Evolutionary conservation across 2,888 invertebrate species (phyloP).

Genomic region (Lithophane leautieri): DNA sequence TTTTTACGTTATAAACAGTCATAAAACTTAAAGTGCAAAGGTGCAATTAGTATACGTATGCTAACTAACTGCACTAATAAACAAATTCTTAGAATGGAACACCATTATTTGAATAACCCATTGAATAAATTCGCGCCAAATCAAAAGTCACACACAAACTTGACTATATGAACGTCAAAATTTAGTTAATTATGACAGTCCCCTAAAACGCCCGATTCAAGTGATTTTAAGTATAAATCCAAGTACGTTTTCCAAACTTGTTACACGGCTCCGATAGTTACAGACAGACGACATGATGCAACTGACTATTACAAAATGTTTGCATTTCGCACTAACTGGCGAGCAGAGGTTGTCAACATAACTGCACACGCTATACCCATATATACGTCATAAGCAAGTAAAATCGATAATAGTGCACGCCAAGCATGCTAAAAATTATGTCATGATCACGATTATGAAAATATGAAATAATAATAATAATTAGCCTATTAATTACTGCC

Average conservation of each 20-base stretch:
- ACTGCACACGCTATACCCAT: conserved; percentile 14
- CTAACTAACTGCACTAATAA: conserved; percentile 1
- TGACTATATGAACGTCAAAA: background rate
- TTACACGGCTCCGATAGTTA: conserved; percentile 40
- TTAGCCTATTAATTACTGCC: too few relatives aligned
- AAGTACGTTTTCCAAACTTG: conserved; percentile 43
- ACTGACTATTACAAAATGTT: conserved; percentile 57
- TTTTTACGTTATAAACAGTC: background rate
- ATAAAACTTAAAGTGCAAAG: conserved; percentile 1
- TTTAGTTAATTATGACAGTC: background rate
- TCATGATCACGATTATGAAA: background rate
- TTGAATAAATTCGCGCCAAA: background rate
- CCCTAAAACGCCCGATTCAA: background rate
- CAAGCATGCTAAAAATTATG: background rate
- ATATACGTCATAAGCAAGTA: background rate
- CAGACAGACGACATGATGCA: conserved; percentile 40
- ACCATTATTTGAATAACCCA: background rate
- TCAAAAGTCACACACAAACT: background rate
- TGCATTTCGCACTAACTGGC: conserved; percentile 34
- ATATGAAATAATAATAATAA: background rate
- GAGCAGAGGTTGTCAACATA: conserved; percentile 35
- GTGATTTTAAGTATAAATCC: conserved; percentile 3
- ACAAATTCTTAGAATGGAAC: background rate
- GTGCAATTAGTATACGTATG: conserved; percentile 21
- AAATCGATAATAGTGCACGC: conserved; percentile 4